Conservation (phyloP, 2,113 vertebrate species). For the Boleophthalmus pectinirostris region DNA sequence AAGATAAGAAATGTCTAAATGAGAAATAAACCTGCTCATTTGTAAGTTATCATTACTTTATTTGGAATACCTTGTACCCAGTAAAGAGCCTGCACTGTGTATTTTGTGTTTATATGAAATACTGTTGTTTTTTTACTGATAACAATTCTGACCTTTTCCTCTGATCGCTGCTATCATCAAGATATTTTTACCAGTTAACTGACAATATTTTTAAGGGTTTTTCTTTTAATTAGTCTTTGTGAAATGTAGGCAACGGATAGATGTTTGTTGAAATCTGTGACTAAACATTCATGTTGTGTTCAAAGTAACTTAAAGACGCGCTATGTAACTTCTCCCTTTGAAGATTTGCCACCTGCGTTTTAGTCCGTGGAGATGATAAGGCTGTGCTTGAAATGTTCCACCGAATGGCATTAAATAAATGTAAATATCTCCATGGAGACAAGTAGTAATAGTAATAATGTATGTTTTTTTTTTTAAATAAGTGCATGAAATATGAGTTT, state of each 20-base stretch:
- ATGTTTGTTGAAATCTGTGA: not conserved
- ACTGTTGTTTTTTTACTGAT: not conserved
- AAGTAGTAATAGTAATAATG: no score
- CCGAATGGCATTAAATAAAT: no score
- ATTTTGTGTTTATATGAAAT: not conserved
- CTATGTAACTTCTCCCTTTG: no score
- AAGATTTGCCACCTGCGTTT: no score
- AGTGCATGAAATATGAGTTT: not conserved
- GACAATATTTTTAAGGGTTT: no score
- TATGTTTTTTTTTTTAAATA: not conserved
- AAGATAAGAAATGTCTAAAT: constrained; percentile 15
- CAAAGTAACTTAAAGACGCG: no score
- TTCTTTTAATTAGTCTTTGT: no score
- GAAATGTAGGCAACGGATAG: no score
- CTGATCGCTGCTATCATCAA: not conserved
- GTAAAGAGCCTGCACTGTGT: not conserved
- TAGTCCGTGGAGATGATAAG: no score
- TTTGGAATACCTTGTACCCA: not conserved
- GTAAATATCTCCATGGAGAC: not conserved
- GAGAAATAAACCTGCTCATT: constrained; percentile 15
- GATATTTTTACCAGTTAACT: not conserved
- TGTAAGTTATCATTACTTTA: constrained; percentile 22
- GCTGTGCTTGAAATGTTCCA: no score
- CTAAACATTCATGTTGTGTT: not conserved
- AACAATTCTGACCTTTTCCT: not conserved